Conservation (phyloP, 2,797 vertebrate species). For the Dermochelys coriacea region DNA sequence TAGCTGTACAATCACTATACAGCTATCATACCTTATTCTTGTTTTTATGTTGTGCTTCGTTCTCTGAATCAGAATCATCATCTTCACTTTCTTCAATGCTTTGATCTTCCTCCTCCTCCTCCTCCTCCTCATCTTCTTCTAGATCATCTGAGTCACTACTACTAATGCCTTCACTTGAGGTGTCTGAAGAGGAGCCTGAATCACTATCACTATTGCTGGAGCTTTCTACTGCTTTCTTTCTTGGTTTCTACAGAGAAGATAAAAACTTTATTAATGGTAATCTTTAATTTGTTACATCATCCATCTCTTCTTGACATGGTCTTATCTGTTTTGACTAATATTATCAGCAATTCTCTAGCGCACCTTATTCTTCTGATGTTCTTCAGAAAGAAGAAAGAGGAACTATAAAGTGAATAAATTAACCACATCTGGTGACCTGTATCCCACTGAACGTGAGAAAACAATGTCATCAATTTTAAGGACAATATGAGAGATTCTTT, state of each 20-base stretch:
- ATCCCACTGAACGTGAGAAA: background rate
- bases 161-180: slow-evolving; percentile 90
- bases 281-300: background rate
- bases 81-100: slow-evolving; percentile 90
- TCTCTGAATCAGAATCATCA: slow-evolving; percentile 89
- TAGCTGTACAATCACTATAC: background rate
- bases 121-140: slow-evolving; percentile 92
- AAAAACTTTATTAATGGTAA: slow-evolving; percentile 34
- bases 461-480: background rate
- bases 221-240: slow-evolving; percentile 87
- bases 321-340: slow-evolving; percentile 23
- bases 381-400: slow-evolving; percentile 3
- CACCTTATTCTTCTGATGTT: background rate
- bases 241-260: slow-evolving; percentile 82
- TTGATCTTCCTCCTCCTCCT: slow-evolving; percentile 87
- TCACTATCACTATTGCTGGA: slow-evolving; percentile 93
- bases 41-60: slow-evolving; percentile 82
- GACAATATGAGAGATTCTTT: background rate
- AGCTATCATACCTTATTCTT: slow-evolving; percentile 84
- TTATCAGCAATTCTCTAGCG: background rate
- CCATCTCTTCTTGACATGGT: background rate
- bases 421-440: background rate
- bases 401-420: slow-evolving; percentile 6
- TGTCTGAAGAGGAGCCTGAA: slow-evolving; percentile 91
- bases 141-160: slow-evolving; percentile 93